A percentile compares a stretch with the other conserved stretches of the same genome.
Conservation (phyloP, 2,888 invertebrate genomes). For the Petrolisthes manimaculis region DNA sequence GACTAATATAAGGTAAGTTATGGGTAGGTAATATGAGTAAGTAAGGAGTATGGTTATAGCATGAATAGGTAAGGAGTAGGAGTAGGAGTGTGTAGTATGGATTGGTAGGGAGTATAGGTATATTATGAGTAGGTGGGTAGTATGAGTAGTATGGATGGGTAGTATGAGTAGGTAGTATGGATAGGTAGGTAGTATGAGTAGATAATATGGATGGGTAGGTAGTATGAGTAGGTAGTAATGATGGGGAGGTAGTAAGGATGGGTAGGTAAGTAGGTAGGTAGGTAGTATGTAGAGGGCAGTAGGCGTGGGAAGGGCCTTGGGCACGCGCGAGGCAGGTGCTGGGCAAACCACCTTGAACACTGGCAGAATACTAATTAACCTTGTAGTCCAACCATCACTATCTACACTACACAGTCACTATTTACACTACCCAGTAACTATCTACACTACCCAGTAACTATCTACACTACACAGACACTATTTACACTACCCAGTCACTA, state of each 20-base stretch:
- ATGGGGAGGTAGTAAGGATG: background rate
- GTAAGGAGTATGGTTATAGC: no score
- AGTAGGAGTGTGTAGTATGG: background rate
- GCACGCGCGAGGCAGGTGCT: slow-evolving; percentile 45
- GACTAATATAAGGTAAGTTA: no score
- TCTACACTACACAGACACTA: no score
- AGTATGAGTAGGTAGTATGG: background rate
- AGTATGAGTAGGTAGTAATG: background rate
- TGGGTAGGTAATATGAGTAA: no score
- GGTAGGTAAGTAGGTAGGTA: background rate
- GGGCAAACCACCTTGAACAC: slow-evolving; percentile 34
- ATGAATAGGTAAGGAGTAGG: no score
- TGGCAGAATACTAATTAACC: slow-evolving; percentile 18
- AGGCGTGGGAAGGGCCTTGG: slow-evolving; percentile 43
- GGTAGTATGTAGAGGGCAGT: background rate
- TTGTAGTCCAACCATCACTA: no score
- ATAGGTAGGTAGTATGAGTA: background rate
- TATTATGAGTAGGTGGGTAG: background rate
- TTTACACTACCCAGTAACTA: no score
- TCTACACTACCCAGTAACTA: no score
- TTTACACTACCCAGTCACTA: no score
- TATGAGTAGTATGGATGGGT: background rate
- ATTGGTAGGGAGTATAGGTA: background rate
- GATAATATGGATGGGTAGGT: background rate
- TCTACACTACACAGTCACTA: no score